Evolutionary conservation across 2,888 invertebrate genomes (phyloP).

Genomic region (Cephus nigrinus): DNA sequence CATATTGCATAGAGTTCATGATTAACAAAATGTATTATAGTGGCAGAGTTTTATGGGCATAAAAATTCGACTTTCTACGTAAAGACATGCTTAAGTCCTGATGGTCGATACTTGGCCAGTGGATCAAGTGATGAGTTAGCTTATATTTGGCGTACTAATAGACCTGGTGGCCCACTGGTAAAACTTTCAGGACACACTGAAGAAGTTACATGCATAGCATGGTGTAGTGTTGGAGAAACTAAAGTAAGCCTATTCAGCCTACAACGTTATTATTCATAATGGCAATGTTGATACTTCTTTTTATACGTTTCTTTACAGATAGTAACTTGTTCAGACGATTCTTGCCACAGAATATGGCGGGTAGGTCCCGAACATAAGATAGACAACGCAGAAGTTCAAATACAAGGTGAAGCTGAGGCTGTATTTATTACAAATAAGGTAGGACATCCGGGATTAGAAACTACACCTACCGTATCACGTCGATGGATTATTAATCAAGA

Average conservation of each 20-base stretch:
- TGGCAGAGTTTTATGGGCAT: conserved; percentile 73
- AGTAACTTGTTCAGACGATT: conserved; percentile 88
- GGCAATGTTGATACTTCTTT: background rate
- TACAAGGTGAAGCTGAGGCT: conserved; percentile 68
- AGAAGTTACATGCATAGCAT: conserved; percentile 90
- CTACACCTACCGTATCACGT: conserved; percentile 50
- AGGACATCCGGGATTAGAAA: conserved; percentile 39
- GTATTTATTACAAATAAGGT: conserved; percentile 38
- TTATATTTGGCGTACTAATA: conserved; percentile 84
- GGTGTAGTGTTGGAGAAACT: conserved; percentile 73
- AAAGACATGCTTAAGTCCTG: conserved; percentile 83
- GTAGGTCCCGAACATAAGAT: conserved; percentile 69
- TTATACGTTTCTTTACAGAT: conserved; percentile 58
- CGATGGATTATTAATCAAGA: conserved; percentile 38
- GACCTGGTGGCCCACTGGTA: conserved; percentile 74
- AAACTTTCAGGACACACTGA: conserved; percentile 81
- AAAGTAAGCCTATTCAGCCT: conserved; percentile 58
- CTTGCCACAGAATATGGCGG: conserved; percentile 81
- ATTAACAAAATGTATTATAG: conserved; percentile 41
- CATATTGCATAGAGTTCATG: background rate
- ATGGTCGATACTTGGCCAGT: conserved; percentile 83
- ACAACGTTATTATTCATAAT: background rate
- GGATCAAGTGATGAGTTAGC: conserved; percentile 91
- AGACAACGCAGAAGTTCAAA: conserved; percentile 55
- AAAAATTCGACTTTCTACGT: conserved; percentile 86